A percentile compares a stretch with the other conserved stretches of the same genome.
phyloP scores from a whole-genome alignment of 2,888 invertebrate genomes.

The Ichneumoninae sp. region DNA sequence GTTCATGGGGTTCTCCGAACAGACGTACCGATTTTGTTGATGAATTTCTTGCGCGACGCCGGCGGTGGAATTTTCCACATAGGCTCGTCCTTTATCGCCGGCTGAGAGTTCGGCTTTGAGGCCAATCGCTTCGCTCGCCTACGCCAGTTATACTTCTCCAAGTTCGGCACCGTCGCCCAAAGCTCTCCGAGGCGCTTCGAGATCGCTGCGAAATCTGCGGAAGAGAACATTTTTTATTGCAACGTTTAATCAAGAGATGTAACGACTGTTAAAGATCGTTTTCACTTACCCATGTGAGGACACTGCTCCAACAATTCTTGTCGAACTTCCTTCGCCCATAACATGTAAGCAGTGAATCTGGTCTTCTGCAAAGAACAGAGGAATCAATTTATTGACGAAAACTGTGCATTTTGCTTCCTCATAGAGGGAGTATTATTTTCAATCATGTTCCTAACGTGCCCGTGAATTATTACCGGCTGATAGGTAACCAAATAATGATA shows the following conservation, averaged over 20 bases:
- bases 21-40: constrained; percentile 83
- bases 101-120: constrained; percentile 82
- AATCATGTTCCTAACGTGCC: neutral
- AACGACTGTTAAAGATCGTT: neutral
- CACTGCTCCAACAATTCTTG: constrained; percentile 89
- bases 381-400: constrained; percentile 25
- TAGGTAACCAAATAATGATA: too few species aligned
- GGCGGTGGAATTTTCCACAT: constrained; percentile 81
- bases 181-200: constrained; percentile 94
- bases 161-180: constrained; percentile 92
- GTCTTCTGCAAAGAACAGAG: constrained; percentile 85
- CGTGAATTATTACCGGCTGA: too few species aligned
- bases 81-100: constrained; percentile 78
- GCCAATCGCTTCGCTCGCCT: constrained; percentile 91
- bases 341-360: constrained; percentile 94
- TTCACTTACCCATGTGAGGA: constrained; percentile 89
- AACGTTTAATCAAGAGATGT: neutral
- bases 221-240: neutral
- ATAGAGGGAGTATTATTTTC: neutral
- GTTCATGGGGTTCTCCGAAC: constrained; percentile 52
- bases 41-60: constrained; percentile 83
- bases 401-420: neutral
- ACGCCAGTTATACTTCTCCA: constrained; percentile 91
- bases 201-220: constrained; percentile 91
- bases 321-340: constrained; percentile 94